A percentile compares a stretch with the other conserved stretches of the same genome.
phyloP scores from a whole-genome alignment of 1,140 invertebrate genomes.

The Lordiphosa clarofinis region DNA sequence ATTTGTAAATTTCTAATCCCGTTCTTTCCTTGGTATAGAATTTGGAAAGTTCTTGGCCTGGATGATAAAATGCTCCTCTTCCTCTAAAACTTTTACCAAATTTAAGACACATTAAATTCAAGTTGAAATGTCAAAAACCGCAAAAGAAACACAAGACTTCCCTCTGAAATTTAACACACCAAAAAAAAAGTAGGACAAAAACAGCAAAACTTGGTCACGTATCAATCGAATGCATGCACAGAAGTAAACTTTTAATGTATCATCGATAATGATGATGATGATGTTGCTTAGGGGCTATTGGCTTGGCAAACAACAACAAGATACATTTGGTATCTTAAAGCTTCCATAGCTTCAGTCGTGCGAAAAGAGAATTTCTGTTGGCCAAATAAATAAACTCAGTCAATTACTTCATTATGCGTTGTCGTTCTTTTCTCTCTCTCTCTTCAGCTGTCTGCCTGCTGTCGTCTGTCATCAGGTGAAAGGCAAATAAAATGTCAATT shows the following conservation, averaged over 20 bases:
- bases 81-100: slow-evolving; percentile 35
- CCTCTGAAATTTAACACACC: slow-evolving; percentile 33
- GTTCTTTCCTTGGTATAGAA: no score
- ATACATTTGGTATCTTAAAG: slow-evolving; percentile 52
- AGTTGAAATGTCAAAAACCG: slow-evolving; percentile 57
- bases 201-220: slow-evolving; percentile 54
- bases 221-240: slow-evolving; percentile 71
- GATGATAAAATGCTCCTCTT: no score
- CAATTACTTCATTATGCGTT: slow-evolving; percentile 67
- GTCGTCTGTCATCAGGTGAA: slow-evolving; percentile 68
- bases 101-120: slow-evolving; percentile 47
- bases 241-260: slow-evolving; percentile 57
- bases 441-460: slow-evolving; percentile 30
- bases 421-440: slow-evolving; percentile 19
- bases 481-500: slow-evolving; percentile 76
- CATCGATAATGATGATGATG: slow-evolving; percentile 10
- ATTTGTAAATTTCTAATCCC: no score
- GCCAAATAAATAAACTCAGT: slow-evolving; percentile 45
- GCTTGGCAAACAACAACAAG: slow-evolving; percentile 7
- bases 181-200: slow-evolving; percentile 65
- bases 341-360: slow-evolving; percentile 21
- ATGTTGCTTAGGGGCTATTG: slow-evolving; percentile 3
- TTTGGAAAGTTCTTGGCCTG: no score
- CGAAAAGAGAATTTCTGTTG: slow-evolving; percentile 14
- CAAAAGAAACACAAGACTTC: slow-evolving; percentile 32